Evolutionary conservation across 2,113 vertebrate species (phyloP).

Genomic region (Antennarius striatus): DNA sequence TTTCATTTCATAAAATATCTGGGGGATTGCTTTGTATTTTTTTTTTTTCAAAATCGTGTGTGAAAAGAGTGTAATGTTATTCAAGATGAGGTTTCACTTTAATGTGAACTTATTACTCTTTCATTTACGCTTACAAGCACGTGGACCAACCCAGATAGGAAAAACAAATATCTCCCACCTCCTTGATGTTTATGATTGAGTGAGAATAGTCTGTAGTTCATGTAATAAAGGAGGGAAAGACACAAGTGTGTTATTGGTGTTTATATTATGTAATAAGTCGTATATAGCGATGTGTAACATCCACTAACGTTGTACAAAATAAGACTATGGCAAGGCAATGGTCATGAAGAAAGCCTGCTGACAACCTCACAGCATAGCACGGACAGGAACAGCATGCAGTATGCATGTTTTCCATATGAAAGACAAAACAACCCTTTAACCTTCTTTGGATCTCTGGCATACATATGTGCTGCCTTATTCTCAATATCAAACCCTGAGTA

Average conservation of each 20-base stretch:
- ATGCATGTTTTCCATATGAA: too few relatives aligned
- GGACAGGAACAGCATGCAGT: too few relatives aligned
- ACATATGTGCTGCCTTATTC: background rate
- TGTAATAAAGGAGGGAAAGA: background rate
- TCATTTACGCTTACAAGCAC: conserved; percentile 20
- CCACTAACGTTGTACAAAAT: too few relatives aligned
- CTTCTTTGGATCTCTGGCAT: background rate
- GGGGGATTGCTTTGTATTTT: conserved; percentile 54
- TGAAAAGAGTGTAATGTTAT: conserved; percentile 42
- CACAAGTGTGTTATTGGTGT: background rate
- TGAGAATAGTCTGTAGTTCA: background rate
- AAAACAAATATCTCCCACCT: conserved; percentile 7
- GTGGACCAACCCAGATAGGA: background rate
- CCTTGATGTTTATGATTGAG: conserved; percentile 1
- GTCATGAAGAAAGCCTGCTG: too few relatives aligned
- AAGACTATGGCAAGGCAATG: too few relatives aligned
- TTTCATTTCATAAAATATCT: conserved; percentile 60
- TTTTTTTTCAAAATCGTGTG: conserved; percentile 25
- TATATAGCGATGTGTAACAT: background rate
- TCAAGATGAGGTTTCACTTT: conserved; percentile 19
- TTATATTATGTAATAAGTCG: too few relatives aligned
- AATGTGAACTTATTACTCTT: conserved; percentile 50
- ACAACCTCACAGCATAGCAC: too few relatives aligned
- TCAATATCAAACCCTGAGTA: background rate
- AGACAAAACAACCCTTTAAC: too few relatives aligned